Percentiles rank a stretch among this genome's conserved stretches.
Conservation (phyloP, 1,140 invertebrate genomes). For the Homarus americanus region DNA sequence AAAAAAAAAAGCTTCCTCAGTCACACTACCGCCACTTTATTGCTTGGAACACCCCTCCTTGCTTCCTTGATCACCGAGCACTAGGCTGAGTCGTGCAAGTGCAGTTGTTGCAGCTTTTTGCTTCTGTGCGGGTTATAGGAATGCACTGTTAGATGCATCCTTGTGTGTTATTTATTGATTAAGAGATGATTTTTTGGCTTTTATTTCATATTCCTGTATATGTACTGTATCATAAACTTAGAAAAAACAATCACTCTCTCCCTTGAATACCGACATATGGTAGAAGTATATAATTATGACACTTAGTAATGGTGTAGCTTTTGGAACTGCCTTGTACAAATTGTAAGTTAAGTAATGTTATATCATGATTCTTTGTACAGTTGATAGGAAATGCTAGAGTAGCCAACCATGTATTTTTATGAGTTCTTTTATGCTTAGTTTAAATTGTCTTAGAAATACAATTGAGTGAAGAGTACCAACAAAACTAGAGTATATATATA, state of each 20-base stretch:
- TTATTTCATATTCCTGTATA: not conserved
- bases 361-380: not conserved
- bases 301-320: not conserved
- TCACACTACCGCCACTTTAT: slow-evolving; percentile 53
- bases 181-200: slow-evolving; percentile 29
- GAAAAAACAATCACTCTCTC: not conserved
- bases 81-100: slow-evolving; percentile 62
- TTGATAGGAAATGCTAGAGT: not conserved
- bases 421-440: not conserved
- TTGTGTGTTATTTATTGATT: slow-evolving; percentile 48
- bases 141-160: slow-evolving; percentile 42
- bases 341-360: not conserved
- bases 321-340: not conserved
- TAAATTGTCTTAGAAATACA: not conserved
- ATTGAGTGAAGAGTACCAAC: not conserved
- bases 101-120: slow-evolving; percentile 57
- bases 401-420: not conserved
- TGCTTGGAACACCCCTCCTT: slow-evolving; percentile 66
- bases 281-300: not conserved
- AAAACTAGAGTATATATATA: not conserved
- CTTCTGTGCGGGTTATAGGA: slow-evolving; percentile 43
- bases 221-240: not conserved
- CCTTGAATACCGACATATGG: not conserved
- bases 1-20: slow-evolving; percentile 56
- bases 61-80: slow-evolving; percentile 57